Evolutionary conservation across 2,888 invertebrate species (phyloP), one percentile per base, ranked within the genome.

Genomic region (Acanthosepion pharaonis): DNA sequence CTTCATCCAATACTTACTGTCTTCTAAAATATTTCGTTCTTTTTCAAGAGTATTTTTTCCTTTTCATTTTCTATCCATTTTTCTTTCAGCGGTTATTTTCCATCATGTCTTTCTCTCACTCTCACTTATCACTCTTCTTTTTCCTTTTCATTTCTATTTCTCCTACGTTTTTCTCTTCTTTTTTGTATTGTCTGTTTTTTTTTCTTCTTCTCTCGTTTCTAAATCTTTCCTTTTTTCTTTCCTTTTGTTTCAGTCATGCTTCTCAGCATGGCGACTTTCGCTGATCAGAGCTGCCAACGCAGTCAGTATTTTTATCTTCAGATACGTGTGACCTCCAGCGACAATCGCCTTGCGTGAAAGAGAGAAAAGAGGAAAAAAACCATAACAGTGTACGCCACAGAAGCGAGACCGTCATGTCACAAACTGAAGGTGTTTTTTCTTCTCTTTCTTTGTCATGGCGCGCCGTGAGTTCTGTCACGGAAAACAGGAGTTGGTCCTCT

Each of bases 181-280:
- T 42, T 42, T 42, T 3, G 42, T 42, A 42, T 42, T 11, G 0
- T 11, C 9, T 78, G 1, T n/a, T 9, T n/a, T 4, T n/a, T n/a
- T n/a, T 6, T 78, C 28, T 78, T 3, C n/a, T 18, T 28, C 8
- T 8, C 15, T 5, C 20, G 1, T 18, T 55, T 18, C 20, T 20
- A 15, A 18, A 15, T 15, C 55, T 55, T 55, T 18, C 20, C 0
- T 78, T 33, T 15, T n/a, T 78, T 33, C n/a, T 33, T n/a, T 23
- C 33, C n/a, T n/a, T n/a, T 78, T 78, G n/a, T 78, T 78, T 78
- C 78, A 78, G n/a, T 78, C 78, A n/a, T 78, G 78, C n/a, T 78
- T 78, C 78, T 33, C n/a, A 15, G 78, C 78, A 33, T 8, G 78
- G 11, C 23, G 78, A 15, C 78, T 33, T 18, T 78, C 33, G n/a